Evolutionary conservation across 2,888 invertebrate genomes (phyloP).

Genomic region (Danaus chrysippus): DNA sequence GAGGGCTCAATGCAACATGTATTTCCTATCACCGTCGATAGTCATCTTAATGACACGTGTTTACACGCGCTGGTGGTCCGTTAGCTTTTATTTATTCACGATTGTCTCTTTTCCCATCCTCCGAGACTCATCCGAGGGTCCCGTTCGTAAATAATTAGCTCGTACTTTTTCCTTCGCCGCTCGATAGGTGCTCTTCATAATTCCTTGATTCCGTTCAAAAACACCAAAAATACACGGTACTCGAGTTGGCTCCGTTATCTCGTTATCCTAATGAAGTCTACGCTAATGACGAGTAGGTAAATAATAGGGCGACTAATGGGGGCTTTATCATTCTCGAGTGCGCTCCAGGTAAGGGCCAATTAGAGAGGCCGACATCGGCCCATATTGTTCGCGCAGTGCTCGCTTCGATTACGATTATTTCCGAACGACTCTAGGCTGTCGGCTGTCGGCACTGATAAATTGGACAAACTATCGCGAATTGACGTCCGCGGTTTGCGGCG

Average conservation of each 20-base stretch:
- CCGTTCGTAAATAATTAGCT: constrained; percentile 60
- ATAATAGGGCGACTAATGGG: constrained; percentile 79
- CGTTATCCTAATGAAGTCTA: constrained; percentile 80
- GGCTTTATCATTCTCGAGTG: constrained; percentile 79
- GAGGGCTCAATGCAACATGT: constrained; percentile 62
- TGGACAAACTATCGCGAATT: constrained; percentile 76
- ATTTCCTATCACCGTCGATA: constrained; percentile 65
- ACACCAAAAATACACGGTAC: constrained; percentile 66
- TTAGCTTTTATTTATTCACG: constrained; percentile 29
- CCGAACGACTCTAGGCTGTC: constrained; percentile 68
- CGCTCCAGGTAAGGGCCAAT: constrained; percentile 80
- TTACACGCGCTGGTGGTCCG: constrained; percentile 45
- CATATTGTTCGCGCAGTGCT: constrained; percentile 75
- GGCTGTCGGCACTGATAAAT: constrained; percentile 72
- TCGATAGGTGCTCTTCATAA: constrained; percentile 45
- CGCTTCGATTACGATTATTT: constrained; percentile 77
- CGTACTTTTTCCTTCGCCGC: constrained; percentile 42
- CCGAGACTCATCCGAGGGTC: constrained; percentile 34
- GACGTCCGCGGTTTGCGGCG: constrained; percentile 67
- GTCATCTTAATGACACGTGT: constrained; percentile 67
- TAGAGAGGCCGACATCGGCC: constrained; percentile 76
- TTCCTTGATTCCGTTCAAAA: constrained; percentile 61
- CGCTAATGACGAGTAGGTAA: constrained; percentile 80
- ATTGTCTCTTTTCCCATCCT: constrained; percentile 23
- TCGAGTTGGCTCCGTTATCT: constrained; percentile 74